Evolutionary conservation across 2,888 invertebrate genomes (phyloP).

Genomic region (Drosophila mimetica): DNA sequence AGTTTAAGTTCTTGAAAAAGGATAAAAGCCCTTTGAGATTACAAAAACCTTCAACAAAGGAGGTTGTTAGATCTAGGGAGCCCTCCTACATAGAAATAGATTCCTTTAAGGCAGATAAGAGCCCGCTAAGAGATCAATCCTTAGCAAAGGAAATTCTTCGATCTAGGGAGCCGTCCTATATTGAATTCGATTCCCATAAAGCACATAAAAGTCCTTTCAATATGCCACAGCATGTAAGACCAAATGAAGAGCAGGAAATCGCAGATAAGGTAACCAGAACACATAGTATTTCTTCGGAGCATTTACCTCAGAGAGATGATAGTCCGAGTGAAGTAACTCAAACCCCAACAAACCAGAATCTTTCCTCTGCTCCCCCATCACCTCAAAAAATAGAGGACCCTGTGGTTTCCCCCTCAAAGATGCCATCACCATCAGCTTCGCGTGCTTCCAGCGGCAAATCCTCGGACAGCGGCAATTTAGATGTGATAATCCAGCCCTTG

Average conservation of each 20-base stretch:
- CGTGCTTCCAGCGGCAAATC: constrained; percentile 51
- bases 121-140: background rate
- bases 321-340: constrained; percentile 2
- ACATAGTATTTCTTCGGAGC: background rate
- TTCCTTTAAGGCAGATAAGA: no score
- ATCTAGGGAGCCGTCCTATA: constrained; percentile 4
- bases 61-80: background rate
- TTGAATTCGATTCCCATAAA: constrained; percentile 4
- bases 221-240: background rate
- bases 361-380: constrained; percentile 7
- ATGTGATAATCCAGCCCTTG: constrained; percentile 63
- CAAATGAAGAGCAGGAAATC: background rate
- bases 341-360: constrained; percentile 1
- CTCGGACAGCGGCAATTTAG: constrained; percentile 55
- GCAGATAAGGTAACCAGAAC: background rate
- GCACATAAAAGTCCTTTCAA: background rate
- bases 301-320: background rate
- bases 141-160: background rate
- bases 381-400: background rate
- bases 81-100: constrained; percentile 4
- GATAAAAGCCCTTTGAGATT: background rate
- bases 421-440: constrained; percentile 45
- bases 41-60: background rate
- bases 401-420: background rate
- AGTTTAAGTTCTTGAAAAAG: background rate